Percentiles rank a stretch among this genome's conserved stretches.
Evolutionary conservation across 2,113 vertebrate species (phyloP).

Genomic region (Entelurus aequoreus): DNA sequence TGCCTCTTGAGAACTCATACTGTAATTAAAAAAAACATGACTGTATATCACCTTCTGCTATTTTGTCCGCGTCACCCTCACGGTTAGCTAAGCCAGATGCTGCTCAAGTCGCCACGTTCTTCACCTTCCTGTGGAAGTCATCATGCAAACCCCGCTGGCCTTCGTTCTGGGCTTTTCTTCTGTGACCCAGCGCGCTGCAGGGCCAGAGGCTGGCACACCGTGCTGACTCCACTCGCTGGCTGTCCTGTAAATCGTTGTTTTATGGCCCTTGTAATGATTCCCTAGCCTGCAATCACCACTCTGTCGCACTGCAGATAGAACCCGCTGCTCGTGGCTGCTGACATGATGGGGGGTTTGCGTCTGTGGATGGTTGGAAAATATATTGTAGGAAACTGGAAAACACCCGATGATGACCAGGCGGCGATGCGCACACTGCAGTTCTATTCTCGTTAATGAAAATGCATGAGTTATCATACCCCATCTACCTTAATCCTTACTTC

Average conservation of each 20-base stretch:
- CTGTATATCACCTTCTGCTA: not conserved
- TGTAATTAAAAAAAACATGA: not conserved
- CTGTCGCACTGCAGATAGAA: conserved; percentile 75
- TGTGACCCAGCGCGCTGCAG: conserved; percentile 50
- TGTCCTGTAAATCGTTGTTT: conserved; percentile 72
- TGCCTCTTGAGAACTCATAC: no score
- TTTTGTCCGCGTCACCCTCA: not conserved
- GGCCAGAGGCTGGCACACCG: conserved; percentile 37
- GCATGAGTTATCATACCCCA: conserved; percentile 56
- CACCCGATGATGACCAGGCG: conserved; percentile 25
- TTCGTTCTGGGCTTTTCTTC: conserved; percentile 42
- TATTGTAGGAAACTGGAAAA: conserved; percentile 35
- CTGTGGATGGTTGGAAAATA: conserved; percentile 34
- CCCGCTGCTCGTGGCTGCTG: conserved; percentile 41
- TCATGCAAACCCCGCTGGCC: conserved; percentile 28
- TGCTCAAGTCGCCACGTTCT: conserved; percentile 16
- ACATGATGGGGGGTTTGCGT: conserved; percentile 31
- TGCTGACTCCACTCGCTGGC: conserved; percentile 66
- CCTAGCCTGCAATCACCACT: conserved; percentile 62
- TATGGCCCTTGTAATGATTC: conserved; percentile 73
- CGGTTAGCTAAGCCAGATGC: not conserved
- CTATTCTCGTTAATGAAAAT: conserved; percentile 48
- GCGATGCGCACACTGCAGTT: conserved; percentile 8
- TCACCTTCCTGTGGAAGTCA: conserved; percentile 55
- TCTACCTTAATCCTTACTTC: conserved; percentile 54